Conservation (phyloP, 2,797 vertebrate species). For the Xerus rutilus region DNA sequence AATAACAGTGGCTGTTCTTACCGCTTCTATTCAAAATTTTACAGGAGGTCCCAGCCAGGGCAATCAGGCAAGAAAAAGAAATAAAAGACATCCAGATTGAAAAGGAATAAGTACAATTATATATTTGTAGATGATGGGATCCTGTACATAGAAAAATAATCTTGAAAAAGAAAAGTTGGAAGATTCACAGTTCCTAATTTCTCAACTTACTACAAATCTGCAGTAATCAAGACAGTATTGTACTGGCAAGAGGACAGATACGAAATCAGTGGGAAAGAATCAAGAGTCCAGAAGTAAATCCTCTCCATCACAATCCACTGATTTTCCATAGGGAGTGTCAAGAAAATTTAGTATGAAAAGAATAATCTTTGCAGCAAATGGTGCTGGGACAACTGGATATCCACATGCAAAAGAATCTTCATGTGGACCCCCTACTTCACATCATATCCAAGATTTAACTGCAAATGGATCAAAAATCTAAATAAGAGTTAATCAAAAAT, state of each 20-base stretch:
- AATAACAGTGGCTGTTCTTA: not conserved
- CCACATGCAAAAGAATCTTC: not conserved
- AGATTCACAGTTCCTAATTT: not conserved
- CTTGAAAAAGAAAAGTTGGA: not conserved
- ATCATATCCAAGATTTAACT: not conserved
- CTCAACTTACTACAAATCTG: not conserved
- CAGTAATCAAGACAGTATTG: not conserved
- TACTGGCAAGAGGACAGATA: not conserved
- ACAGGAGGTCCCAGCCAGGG: not conserved
- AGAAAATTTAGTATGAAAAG: not conserved
- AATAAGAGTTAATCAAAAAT: slow-evolving; percentile 14
- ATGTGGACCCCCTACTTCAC: not conserved
- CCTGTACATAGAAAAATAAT: not conserved
- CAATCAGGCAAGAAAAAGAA: slow-evolving; percentile 43
- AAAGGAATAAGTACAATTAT: slow-evolving; percentile 16
- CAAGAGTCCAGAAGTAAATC: not conserved
- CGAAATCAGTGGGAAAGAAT: not conserved
- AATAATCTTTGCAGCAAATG: not conserved
- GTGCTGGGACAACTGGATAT: not conserved
- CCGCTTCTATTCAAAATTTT: not conserved
- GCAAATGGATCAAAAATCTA: not conserved
- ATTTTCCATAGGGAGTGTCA: not conserved
- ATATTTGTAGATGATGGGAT: not conserved
- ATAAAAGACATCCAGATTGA: not conserved
- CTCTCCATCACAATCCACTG: not conserved